Evolutionary conservation across 2,888 invertebrate genomes (phyloP).

Genomic region (Drosophila ustulata): DNA sequence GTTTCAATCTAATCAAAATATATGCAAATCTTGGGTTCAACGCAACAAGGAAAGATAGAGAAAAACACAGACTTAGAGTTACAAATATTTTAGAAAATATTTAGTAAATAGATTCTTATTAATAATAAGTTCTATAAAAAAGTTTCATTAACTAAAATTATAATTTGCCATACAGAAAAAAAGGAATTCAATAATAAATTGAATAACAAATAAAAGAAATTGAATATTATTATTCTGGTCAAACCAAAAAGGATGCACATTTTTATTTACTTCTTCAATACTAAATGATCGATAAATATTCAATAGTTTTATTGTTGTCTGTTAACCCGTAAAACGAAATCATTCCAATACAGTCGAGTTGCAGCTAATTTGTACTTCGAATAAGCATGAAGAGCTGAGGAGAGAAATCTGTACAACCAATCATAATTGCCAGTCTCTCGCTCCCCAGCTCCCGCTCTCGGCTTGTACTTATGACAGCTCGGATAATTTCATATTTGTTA

Average conservation of each 20-base stretch:
- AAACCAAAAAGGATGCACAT: too few species aligned
- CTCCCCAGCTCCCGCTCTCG: not conserved
- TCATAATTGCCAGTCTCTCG: not conserved
- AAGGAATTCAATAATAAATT: too few species aligned
- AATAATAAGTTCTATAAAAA: too few species aligned
- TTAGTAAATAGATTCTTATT: not conserved
- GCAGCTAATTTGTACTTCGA: conserved; percentile 32
- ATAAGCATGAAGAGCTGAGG: conserved; percentile 24
- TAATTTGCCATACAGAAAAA: too few species aligned
- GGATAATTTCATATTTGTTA: conserved; percentile 75
- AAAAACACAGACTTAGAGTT: not conserved
- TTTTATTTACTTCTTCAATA: not conserved
- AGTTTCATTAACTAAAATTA: too few species aligned
- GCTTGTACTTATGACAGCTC: conserved; percentile 57
- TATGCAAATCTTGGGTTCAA: not conserved
- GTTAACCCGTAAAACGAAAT: not conserved
- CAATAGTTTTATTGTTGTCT: not conserved
- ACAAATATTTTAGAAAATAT: too few species aligned
- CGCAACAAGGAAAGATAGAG: too few species aligned
- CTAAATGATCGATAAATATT: not conserved
- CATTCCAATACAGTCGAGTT: not conserved
- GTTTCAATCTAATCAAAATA: not conserved
- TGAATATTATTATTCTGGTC: too few species aligned
- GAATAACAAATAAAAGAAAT: too few species aligned
- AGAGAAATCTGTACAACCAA: conserved; percentile 22